Percentiles rank a stretch among this genome's conserved stretches.
These are phyloP conservation scores for Tetranychus piercei DNA, from an alignment of 2,888 invertebrate species.

Conservation along the genomic window DNA sequence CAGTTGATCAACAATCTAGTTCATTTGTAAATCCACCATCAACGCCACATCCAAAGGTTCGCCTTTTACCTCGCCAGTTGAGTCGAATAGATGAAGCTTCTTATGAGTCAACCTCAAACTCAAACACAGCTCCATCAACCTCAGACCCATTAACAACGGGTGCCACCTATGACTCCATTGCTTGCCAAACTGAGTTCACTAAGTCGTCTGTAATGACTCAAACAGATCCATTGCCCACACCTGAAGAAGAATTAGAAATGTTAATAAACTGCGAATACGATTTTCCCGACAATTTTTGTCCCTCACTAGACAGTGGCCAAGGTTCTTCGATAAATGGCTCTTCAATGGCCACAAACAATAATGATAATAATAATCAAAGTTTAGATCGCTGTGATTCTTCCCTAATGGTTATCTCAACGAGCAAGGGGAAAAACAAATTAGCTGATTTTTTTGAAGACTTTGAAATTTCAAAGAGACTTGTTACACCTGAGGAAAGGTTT, in stretches of 20 bases:
- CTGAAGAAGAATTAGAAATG: neutral
- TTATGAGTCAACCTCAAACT: neutral
- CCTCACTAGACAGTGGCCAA: neutral
- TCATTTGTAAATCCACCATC: neutral
- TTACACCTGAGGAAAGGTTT: neutral
- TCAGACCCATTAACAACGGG: neutral
- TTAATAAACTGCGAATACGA: neutral
- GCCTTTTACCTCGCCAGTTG: neutral
- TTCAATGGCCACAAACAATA: neutral
- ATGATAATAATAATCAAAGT: neutral
- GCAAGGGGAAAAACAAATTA: neutral
- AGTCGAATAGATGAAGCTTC: neutral
- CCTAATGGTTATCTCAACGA: neutral
- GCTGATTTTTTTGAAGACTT: neutral
- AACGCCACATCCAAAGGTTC: neutral
- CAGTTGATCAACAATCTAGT: neutral
- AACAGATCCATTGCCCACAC: neutral
- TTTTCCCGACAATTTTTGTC: neutral
- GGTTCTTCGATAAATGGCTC: neutral
- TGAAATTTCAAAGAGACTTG: neutral
- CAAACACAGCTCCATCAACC: neutral
- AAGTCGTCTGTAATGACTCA: neutral
- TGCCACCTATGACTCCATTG: neutral
- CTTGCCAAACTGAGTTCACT: slow-evolving; percentile 4
- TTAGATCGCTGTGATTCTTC: neutral